These are phyloP conservation scores for Polypterus senegalus DNA, from an alignment of 2,113 vertebrate genomes.

Conservation along the genomic window DNA sequence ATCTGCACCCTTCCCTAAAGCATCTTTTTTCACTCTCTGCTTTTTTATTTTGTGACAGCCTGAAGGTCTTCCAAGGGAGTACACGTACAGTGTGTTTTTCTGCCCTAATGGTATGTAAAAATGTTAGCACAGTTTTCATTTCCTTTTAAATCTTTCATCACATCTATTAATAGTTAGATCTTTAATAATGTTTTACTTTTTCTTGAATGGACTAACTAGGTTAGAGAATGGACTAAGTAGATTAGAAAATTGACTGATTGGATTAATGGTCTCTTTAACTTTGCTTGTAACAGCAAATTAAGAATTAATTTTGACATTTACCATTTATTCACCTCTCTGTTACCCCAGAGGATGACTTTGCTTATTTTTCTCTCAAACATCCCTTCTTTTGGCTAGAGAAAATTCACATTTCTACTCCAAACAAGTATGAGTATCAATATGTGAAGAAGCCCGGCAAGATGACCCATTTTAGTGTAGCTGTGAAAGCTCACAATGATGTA, in stretches of 20 bases:
- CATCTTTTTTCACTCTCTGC: background rate
- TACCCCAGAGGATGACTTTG: background rate
- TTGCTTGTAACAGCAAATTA: no score
- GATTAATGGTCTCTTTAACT: no score
- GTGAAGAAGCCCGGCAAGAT: conserved; percentile 70
- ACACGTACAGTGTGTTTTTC: conserved; percentile 89
- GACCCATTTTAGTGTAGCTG: conserved; percentile 63
- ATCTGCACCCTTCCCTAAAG: background rate
- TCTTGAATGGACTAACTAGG: no score
- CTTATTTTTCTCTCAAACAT: background rate
- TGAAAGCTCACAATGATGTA: conserved; percentile 80
- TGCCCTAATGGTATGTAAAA: conserved; percentile 70
- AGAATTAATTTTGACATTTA: background rate
- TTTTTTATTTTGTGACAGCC: conserved; percentile 47
- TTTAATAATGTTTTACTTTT: no score
- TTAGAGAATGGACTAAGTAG: no score
- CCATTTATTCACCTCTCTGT: background rate
- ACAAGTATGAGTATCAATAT: conserved; percentile 89
- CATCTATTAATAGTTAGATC: no score
- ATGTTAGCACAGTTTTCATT: background rate
- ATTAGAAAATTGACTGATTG: no score
- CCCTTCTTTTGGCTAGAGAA: conserved; percentile 57
- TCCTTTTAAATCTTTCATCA: background rate
- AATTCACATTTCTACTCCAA: conserved; percentile 87
- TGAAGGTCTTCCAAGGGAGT: conserved; percentile 72